These are phyloP conservation scores for Pyrrhia umbra DNA, from an alignment of 2,888 invertebrate genomes.

Conservation along the genomic window DNA sequence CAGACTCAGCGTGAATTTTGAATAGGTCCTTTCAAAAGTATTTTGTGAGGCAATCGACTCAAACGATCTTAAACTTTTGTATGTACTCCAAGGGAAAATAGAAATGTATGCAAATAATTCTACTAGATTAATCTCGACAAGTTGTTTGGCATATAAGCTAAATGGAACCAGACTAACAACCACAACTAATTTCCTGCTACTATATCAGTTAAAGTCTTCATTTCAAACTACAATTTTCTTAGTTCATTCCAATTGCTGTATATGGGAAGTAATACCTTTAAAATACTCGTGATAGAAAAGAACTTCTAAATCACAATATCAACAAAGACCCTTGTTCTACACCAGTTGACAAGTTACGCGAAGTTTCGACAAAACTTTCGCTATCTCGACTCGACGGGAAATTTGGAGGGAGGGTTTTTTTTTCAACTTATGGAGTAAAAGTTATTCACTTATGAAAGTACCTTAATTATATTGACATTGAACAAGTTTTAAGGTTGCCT, in stretches of 20 bases:
- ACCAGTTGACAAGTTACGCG: conserved; percentile 23
- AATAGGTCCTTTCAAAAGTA: conserved; percentile 7
- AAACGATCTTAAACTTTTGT: not conserved
- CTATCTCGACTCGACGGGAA: conserved; percentile 2
- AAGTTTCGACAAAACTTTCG: conserved; percentile 36
- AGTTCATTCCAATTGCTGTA: conserved; percentile 11
- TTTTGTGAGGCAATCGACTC: not conserved
- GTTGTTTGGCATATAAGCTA: conserved; percentile 10
- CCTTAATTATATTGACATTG: conserved; percentile 44
- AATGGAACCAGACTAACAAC: conserved; percentile 15
- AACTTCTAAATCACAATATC: conserved; percentile 35
- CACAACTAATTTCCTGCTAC: conserved; percentile 13
- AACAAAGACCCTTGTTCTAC: conserved; percentile 29
- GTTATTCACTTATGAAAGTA: conserved; percentile 47
- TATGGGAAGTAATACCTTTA: not conserved
- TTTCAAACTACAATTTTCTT: conserved; percentile 24
- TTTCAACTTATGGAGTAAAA: conserved; percentile 30
- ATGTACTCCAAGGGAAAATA: conserved; percentile 1
- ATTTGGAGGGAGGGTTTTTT: conserved; percentile 10
- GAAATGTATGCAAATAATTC: conserved; percentile 24
- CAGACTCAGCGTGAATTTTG: conserved; percentile 33
- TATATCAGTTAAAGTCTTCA: conserved; percentile 20
- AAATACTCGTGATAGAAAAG: conserved; percentile 11
- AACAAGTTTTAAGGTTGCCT: conserved; percentile 12
- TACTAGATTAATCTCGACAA: conserved; percentile 17